These are phyloP conservation scores for Callopanchax toddi DNA, from an alignment of 2,113 vertebrate genomes.

Conservation along the genomic window DNA sequence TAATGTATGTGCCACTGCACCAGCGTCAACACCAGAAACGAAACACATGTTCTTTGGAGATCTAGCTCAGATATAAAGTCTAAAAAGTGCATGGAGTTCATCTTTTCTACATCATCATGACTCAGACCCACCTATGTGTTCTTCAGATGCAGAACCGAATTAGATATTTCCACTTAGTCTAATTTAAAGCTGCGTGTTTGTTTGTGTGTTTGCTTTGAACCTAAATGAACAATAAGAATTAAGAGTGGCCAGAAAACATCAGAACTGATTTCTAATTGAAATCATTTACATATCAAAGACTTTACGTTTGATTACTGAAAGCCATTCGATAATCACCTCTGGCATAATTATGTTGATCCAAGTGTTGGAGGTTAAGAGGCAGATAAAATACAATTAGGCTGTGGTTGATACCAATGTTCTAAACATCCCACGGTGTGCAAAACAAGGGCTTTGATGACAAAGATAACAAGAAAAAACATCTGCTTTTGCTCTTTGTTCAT, in stretches of 20 bases:
- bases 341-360: conserved; percentile 42
- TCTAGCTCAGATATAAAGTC: no score
- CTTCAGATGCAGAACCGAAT: background rate
- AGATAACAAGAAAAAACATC: conserved; percentile 11
- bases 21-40: no score
- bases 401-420: conserved; percentile 8
- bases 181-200: conserved; percentile 6
- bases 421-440: background rate
- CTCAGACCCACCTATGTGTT: background rate
- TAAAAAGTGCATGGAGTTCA: no score
- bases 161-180: conserved; percentile 6
- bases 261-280: conserved; percentile 46
- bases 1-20: no score
- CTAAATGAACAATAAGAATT: conserved; percentile 39
- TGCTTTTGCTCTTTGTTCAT: conserved; percentile 11
- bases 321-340: conserved; percentile 17
- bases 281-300: conserved; percentile 62
- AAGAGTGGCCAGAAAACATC: conserved; percentile 24
- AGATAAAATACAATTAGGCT: conserved; percentile 23
- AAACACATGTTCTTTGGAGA: no score
- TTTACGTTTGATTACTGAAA: conserved; percentile 31
- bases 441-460: conserved; percentile 34
- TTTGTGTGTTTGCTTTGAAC: conserved; percentile 32
- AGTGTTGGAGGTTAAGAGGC: conserved; percentile 39
- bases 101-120: background rate